Percentiles rank a stretch among this genome's conserved stretches.
These are phyloP conservation scores for Pseudeuparius sepicola DNA, from an alignment of 2,888 invertebrate genomes.

Conservation along the genomic window DNA sequence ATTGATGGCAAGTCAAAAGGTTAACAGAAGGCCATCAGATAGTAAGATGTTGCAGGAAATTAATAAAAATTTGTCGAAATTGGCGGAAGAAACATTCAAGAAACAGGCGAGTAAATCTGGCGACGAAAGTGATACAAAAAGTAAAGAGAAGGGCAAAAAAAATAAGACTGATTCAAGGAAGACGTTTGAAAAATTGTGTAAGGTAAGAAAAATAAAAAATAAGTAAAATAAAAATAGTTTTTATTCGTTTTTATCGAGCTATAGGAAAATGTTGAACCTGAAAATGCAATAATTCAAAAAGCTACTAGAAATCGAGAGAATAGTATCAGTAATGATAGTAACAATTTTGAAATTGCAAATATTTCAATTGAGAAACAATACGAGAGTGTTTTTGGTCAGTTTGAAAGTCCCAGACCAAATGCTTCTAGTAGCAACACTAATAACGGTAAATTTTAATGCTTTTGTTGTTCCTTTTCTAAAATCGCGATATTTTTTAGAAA, in stretches of 20 bases:
- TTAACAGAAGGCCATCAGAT: constrained; percentile 48
- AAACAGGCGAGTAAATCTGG: constrained; percentile 20
- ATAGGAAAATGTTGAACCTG: too few species aligned
- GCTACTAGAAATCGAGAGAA: constrained; percentile 2
- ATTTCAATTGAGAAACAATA: constrained; percentile 27
- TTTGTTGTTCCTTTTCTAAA: constrained; percentile 5
- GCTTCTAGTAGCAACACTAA: constrained; percentile 23
- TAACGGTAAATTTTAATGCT: constrained; percentile 20
- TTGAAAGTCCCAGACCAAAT: constrained; percentile 19
- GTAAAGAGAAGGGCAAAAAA: too few species aligned
- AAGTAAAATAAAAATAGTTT: too few species aligned
- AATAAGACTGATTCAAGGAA: too few species aligned
- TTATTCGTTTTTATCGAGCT: too few species aligned
- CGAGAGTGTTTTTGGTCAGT: constrained; percentile 27
- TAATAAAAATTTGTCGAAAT: constrained; percentile 48
- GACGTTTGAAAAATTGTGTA: too few species aligned
- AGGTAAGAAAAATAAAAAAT: too few species aligned
- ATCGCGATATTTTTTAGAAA: constrained; percentile 25
- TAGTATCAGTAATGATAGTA: constrained; percentile 6
- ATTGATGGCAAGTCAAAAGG: constrained; percentile 48
- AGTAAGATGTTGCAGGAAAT: constrained; percentile 68
- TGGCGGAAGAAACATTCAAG: constrained; percentile 32
- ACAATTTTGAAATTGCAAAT: constrained; percentile 18
- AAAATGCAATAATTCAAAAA: too few species aligned
- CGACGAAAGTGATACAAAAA: constrained; percentile 10